These are phyloP conservation scores for Danaus chrysippus DNA, from an alignment of 2,888 invertebrate species.

Conservation along the genomic window DNA sequence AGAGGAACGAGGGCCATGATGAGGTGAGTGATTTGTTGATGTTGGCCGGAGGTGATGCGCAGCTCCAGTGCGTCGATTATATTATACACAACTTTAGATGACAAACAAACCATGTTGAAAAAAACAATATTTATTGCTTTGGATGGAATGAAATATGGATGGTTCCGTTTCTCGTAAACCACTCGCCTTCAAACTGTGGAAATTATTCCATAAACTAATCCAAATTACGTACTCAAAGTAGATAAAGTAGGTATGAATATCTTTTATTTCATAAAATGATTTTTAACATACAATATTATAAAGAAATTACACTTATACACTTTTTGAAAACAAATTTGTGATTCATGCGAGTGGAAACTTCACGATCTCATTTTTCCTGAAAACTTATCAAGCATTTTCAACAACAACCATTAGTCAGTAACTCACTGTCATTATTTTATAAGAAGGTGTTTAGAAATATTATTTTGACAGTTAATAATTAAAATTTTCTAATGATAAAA, in stretches of 20 bases:
- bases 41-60: slow-evolving; percentile 47
- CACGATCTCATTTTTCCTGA: slow-evolving; percentile 15
- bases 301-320: not conserved
- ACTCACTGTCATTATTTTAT: too few species aligned
- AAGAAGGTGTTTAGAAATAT: too few species aligned
- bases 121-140: not conserved
- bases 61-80: slow-evolving; percentile 50
- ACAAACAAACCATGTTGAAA: slow-evolving; percentile 8
- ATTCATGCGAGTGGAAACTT: slow-evolving; percentile 29
- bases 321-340: slow-evolving; percentile 14
- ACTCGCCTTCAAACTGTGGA: too few species aligned
- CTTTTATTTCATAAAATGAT: too few species aligned
- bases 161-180: not conserved
- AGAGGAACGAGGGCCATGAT: slow-evolving; percentile 85
- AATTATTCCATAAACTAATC: too few species aligned
- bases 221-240: too few species aligned
- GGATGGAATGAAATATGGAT: not conserved
- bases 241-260: not conserved
- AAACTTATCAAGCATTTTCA: not conserved
- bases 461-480: too few species aligned
- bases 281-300: not conserved
- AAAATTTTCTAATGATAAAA: too few species aligned
- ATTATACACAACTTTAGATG: slow-evolving; percentile 28
- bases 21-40: slow-evolving; percentile 71
- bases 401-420: too few species aligned